Base-by-base conservation (phyloP, 2,797 vertebrate genomes). In the Rachycentron canadum region DNA sequence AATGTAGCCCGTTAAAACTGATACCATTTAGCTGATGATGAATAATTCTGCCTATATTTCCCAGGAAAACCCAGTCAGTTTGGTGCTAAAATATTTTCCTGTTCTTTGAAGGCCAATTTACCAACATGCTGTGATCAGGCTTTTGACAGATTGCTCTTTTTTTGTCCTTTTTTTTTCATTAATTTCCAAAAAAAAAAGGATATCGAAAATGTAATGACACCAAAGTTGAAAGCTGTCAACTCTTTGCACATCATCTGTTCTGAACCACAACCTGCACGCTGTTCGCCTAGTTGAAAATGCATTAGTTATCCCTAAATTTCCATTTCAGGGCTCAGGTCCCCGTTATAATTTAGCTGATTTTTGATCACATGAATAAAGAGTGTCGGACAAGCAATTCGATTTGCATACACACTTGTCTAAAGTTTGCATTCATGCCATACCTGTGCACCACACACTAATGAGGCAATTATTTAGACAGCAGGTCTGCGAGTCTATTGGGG, bases 391-490 rank as follows among this genome's bases (percentile, higher is more conserved):
- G 90, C 86, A 77, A 90, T 90, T 83, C 64, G 87, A 91, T 93
- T 92, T 93, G 89, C 91, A 92, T 92, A 90, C 82, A 79, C 72
- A 90, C 83, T 87, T 90, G 90, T 91, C 88, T 86, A 85, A 92
- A 91, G 88, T 92, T 94, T 87, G 85, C 87, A 90, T 90, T 88
- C 68, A 76, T 88, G 87, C 85, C 86, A 74, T 93, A 94, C 91
- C 91, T 91, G 89, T 84, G 86, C 87, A 76, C 82, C 85, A 83
- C 86, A 91, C 87, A 88, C 89, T 94, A 95, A 95, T 95, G 93
- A 96, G 90, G 93, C 91, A 94, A 94, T 95, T 94, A 94, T 93
- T 88, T 91, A 89, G 86, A 92, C 86, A 90, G 87, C 85, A 88
- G 89, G 79, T 77, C 84, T 85, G 77, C 21, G 69, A 85, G 86